Conservation (phyloP, 2,113 vertebrate genomes). For the Antechinus flavipes region DNA sequence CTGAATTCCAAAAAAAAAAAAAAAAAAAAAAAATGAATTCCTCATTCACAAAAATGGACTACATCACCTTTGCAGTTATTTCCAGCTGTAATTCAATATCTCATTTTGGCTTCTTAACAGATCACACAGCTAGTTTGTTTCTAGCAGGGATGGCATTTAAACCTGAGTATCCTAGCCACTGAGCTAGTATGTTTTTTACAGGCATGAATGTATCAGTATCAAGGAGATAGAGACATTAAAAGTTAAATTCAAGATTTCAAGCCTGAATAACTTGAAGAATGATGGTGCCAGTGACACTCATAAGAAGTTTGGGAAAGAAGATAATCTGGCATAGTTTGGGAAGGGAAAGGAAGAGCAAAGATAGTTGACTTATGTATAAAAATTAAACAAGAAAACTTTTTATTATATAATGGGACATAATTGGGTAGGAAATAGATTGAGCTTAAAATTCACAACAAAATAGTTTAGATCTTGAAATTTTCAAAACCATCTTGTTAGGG, state of each 20-base stretch:
- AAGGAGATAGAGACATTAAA: not conserved
- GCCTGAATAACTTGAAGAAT: not conserved
- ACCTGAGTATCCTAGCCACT: not conserved
- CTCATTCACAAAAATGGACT: not conserved
- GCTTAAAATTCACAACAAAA: not conserved
- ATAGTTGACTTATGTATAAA: not conserved
- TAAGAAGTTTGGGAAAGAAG: not conserved
- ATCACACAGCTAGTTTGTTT: not conserved
- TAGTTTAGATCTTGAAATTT: not conserved
- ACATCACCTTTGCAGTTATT: not conserved
- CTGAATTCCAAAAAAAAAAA: not conserved
- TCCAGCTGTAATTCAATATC: not conserved
- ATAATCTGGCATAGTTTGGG: not conserved
- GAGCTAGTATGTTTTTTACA: not conserved
- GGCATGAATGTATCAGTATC: not conserved
- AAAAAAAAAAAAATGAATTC: not conserved
- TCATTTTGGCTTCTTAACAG: not conserved
- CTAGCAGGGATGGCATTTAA: not conserved
- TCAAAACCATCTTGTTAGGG: conserved; percentile 22
- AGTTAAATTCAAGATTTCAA: not conserved
- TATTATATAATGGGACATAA: not conserved
- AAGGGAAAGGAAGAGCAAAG: not conserved
- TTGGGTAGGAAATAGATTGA: not conserved
- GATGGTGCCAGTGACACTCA: not conserved
- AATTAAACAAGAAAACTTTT: not conserved